Base-by-base conservation (phyloP, 2,888 invertebrate species). In the Drosophila dives region DNA sequence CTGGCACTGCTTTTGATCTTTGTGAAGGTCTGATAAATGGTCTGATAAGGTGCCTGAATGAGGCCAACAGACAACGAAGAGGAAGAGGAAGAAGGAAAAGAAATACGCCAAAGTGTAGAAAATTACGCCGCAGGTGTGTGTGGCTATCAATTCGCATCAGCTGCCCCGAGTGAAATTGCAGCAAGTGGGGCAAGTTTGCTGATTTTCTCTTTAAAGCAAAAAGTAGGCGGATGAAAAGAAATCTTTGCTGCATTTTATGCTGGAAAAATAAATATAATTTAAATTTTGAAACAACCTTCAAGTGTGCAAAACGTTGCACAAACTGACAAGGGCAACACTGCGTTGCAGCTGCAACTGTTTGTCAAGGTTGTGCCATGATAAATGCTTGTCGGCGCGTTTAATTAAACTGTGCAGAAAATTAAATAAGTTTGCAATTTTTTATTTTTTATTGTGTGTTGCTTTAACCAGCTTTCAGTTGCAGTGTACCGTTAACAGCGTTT, bases 91-190 rank as follows among this genome's bases (percentile, higher is more conserved):
- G 20, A 45, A 45, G 1, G 7, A 26, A 65, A 64, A 48, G 20
- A 72, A 64, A 23, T 71, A 23, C 60, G 53, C 72, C 56, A 83
- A 86, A 86, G 84, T 84, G 86, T 70, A 64, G 86, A 67, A 86
- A 81, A 81, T 81, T 69, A 63, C 75, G 74, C 84, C 76, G 61
- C 84, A 84, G 86, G 86, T 84, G 86, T 84, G 86, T 77, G 70
- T 70, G 70, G 62, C 75, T 58, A 64, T 29, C 59, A 62, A 64
- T 55, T 67, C 62, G 64, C 66, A 73, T 78, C 67, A 75, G 48
- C 53, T 66, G 50, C 33, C 56, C 49, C 36, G 17, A 33, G 26
- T 72, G 45, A 66, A 63, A 70, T 71, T 54, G 34, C 53, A 40
- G 33, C 32, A 51, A 38, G 12, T 23, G 38, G 29, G n/a, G 64